Conservation (phyloP, 2,888 invertebrate species). For the Hoplodrina blanda region DNA sequence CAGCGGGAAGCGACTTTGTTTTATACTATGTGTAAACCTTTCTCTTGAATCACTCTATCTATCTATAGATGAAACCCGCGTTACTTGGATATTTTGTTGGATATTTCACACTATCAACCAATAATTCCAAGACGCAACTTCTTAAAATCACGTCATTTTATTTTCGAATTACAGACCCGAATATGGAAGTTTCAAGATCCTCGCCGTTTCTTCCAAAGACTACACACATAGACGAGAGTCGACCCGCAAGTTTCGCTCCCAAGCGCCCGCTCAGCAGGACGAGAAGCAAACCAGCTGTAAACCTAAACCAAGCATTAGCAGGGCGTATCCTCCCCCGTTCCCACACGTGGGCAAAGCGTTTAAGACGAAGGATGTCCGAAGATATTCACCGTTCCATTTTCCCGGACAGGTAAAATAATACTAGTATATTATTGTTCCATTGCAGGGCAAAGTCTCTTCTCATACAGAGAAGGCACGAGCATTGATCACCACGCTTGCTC, state of each 20-base stretch:
- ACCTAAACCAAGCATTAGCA: background rate
- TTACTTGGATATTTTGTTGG: no score
- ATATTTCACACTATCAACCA: no score
- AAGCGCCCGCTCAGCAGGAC: slow-evolving; percentile 7
- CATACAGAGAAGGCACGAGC: no score
- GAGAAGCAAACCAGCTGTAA: background rate
- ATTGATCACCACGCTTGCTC: no score
- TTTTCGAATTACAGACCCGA: slow-evolving; percentile 59
- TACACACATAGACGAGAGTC: slow-evolving; percentile 48
- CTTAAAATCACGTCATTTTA: no score
- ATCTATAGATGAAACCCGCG: no score
- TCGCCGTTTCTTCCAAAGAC: slow-evolving; percentile 51
- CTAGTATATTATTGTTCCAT: background rate
- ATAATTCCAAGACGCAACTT: no score
- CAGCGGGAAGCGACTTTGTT: no score
- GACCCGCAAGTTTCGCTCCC: slow-evolving; percentile 28
- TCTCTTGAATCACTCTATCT: no score
- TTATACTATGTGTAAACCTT: no score
- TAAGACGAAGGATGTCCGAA: slow-evolving; percentile 71
- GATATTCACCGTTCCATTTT: slow-evolving; percentile 82
- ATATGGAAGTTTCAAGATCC: slow-evolving; percentile 55
- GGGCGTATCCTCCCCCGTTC: slow-evolving; percentile 62
- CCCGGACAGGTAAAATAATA: slow-evolving; percentile 77
- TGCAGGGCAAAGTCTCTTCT: background rate
- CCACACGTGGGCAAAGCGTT: slow-evolving; percentile 70